Conservation (phyloP, 2,888 invertebrate species). For the Parochlus steinenii region DNA sequence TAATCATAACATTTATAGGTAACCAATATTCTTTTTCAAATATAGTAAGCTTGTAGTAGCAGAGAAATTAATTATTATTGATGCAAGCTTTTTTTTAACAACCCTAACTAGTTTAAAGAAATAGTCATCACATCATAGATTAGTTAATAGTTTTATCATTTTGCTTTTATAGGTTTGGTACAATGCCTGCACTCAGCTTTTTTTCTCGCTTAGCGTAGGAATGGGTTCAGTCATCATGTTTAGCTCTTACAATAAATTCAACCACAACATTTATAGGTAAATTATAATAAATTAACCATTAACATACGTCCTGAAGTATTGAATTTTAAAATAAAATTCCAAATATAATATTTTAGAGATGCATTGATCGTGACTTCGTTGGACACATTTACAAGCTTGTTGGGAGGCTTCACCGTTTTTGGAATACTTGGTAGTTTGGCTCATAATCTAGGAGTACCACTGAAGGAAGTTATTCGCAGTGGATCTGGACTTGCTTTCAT, state of each 20-base stretch:
- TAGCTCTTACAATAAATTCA: slow-evolving; percentile 57
- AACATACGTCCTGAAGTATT: no score
- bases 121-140: no score
- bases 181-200: slow-evolving; percentile 61
- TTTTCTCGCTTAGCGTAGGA: slow-evolving; percentile 59
- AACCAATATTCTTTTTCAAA: no score
- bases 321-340: no score
- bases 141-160: no score
- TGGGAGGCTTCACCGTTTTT: slow-evolving; percentile 70
- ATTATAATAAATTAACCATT: no score
- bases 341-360: slow-evolving; percentile 36
- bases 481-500: slow-evolving; percentile 70
- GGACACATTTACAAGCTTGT: slow-evolving; percentile 66
- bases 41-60: no score
- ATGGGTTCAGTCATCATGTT: slow-evolving; percentile 65
- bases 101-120: no score
- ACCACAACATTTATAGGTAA: slow-evolving; percentile 51
- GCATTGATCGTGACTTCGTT: slow-evolving; percentile 64
- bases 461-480: slow-evolving; percentile 48
- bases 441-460: slow-evolving; percentile 38
- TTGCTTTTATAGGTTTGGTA: slow-evolving; percentile 56
- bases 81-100: no score
- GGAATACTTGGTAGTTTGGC: slow-evolving; percentile 70
- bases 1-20: slow-evolving; percentile 35
- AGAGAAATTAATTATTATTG: no score